These are phyloP conservation scores for Drosophila pseudoobscura DNA, from an alignment of 1,140 invertebrate genomes.

Conservation along the genomic window DNA sequence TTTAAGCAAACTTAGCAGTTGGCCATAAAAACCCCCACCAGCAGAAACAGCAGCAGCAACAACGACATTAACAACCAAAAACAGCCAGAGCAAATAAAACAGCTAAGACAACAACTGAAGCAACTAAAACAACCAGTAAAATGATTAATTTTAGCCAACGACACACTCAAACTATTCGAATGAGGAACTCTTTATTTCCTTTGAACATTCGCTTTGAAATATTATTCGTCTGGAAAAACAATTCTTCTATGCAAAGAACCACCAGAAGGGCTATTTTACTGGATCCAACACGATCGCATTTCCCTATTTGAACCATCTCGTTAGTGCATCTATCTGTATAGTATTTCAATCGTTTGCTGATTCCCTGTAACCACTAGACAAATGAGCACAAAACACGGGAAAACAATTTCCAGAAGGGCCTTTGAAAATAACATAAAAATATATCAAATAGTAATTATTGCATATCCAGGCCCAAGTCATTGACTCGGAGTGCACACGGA, in stretches of 20 bases:
- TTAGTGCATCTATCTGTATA: no score
- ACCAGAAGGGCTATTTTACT: no score
- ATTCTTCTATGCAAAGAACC: no score
- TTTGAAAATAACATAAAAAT: constrained; percentile 51
- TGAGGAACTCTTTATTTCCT: constrained; percentile 24
- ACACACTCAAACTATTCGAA: constrained; percentile 28
- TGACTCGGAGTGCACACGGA: no score
- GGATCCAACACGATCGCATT: no score
- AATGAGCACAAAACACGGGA: background rate
- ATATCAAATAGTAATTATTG: constrained; percentile 34
- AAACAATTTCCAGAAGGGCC: constrained; percentile 3
- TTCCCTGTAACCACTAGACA: background rate
- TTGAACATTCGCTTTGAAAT: background rate
- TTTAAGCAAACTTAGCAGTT: constrained; percentile 59
- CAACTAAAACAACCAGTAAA: constrained; percentile 20
- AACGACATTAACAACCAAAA: constrained; percentile 3
- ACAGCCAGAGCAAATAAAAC: constrained; percentile 10
- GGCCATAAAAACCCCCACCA: constrained; percentile 52
- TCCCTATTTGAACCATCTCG: no score
- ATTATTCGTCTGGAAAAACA: constrained; percentile 19
- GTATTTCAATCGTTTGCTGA: no score
- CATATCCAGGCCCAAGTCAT: background rate
- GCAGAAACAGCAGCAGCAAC: constrained; percentile 9
- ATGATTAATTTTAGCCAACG: constrained; percentile 39
- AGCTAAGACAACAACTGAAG: constrained; percentile 30